Evolutionary conservation across 1,140 invertebrate species (phyloP).

Genomic region (Calliphora vicina): DNA sequence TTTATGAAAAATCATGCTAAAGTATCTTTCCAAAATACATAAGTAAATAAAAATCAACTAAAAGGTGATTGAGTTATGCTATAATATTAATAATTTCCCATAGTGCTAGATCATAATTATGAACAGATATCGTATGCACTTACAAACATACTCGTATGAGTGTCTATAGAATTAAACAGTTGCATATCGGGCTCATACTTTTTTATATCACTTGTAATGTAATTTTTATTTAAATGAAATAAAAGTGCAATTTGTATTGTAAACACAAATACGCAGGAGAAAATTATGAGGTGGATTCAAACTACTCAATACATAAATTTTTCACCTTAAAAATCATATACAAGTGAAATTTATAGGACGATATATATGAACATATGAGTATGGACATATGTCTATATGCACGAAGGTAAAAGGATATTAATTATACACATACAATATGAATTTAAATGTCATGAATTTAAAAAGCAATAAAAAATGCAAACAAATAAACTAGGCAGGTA

Average conservation of each 20-base stretch:
- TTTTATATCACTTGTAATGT: neutral
- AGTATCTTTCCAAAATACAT: no score
- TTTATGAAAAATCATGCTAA: no score
- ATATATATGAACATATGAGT: neutral
- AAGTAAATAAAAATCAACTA: no score
- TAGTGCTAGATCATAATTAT: no score
- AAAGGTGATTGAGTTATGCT: no score
- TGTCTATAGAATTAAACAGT: no score
- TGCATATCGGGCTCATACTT: no score
- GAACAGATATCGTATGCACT: no score
- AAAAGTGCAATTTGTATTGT: conserved; percentile 16
- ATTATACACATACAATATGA: neutral
- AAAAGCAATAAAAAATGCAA: neutral
- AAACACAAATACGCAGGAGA: neutral
- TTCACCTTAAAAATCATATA: neutral
- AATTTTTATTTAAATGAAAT: conserved; percentile 12
- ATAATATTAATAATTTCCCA: no score
- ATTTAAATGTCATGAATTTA: neutral
- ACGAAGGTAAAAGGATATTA: neutral
- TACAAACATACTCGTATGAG: no score
- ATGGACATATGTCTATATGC: neutral
- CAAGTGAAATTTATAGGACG: neutral
- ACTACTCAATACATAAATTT: neutral
- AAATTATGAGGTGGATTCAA: neutral
- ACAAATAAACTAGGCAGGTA: no score